Conservation (phyloP, 1,140 invertebrate species). For the Arctopsyche grandis region DNA sequence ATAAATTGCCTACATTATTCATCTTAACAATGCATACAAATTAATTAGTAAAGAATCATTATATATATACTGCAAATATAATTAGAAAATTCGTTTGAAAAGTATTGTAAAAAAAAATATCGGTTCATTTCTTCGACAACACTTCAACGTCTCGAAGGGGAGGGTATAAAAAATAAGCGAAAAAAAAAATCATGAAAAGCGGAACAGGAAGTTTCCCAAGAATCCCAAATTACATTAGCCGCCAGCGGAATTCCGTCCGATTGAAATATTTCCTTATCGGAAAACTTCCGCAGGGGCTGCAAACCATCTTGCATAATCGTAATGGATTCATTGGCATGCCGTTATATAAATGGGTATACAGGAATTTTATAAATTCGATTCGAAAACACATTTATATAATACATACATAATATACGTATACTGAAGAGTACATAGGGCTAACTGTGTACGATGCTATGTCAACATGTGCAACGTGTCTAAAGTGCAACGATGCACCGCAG, state of each 20-base stretch:
- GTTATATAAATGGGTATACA: background rate
- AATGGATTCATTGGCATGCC: slow-evolving; percentile 23
- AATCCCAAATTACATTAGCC: slow-evolving; percentile 44
- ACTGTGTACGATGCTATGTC: too few species aligned
- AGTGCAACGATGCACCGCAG: background rate
- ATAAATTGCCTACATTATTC: too few species aligned
- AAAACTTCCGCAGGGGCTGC: slow-evolving; percentile 31
- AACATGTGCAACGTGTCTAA: too few species aligned
- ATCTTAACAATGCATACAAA: too few species aligned
- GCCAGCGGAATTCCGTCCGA: slow-evolving; percentile 40
- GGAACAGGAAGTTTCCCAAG: slow-evolving; percentile 39
- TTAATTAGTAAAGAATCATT: too few species aligned
- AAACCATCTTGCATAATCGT: slow-evolving; percentile 39
- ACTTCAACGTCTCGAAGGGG: background rate
- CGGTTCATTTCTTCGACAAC: slow-evolving; percentile 11
- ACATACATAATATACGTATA: too few species aligned
- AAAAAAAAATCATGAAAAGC: slow-evolving; percentile 15
- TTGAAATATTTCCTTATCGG: slow-evolving; percentile 41
- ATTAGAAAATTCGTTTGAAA: background rate
- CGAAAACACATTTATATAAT: too few species aligned
- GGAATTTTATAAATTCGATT: too few species aligned
- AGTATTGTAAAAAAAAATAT: background rate
- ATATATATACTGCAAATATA: background rate
- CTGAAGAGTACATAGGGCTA: too few species aligned
- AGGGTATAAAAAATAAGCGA: background rate